Evolutionary conservation across 2,113 vertebrate genomes (phyloP).

Genomic region (Chloropsis hardwickii): DNA sequence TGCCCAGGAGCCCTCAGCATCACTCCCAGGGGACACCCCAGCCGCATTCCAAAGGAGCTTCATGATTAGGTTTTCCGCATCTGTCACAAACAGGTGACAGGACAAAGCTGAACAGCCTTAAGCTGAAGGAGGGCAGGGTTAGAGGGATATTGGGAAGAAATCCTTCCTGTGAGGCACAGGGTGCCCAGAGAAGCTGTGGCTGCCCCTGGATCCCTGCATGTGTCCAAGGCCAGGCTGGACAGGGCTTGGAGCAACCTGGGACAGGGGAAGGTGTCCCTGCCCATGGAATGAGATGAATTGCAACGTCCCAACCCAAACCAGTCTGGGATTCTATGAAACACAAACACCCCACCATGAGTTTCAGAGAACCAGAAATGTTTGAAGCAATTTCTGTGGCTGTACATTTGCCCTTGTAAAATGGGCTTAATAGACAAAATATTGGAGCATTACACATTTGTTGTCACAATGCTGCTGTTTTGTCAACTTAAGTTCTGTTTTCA

Average conservation of each 20-base stretch:
- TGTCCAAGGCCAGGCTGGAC: not conserved
- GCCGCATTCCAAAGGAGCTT: not conserved
- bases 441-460: not conserved
- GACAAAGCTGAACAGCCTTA: not conserved
- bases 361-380: not conserved
- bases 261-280: not conserved
- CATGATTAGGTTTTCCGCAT: fast-evolving
- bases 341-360: fast-evolving
- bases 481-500: not conserved
- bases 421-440: not conserved
- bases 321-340: not conserved
- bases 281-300: not conserved
- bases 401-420: not conserved
- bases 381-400: not conserved
- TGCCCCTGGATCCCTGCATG: not conserved
- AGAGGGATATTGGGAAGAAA: not conserved
- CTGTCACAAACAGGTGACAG: not conserved
- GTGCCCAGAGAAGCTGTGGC: not conserved
- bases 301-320: not conserved
- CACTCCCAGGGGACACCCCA: not conserved
- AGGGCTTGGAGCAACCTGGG: not conserved
- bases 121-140: not conserved
- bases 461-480: not conserved
- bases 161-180: not conserved
- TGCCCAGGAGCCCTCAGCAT: fast-evolving